Base-by-base conservation (phyloP, 2,888 invertebrate genomes). In the Chaitophorus viminalis region DNA sequence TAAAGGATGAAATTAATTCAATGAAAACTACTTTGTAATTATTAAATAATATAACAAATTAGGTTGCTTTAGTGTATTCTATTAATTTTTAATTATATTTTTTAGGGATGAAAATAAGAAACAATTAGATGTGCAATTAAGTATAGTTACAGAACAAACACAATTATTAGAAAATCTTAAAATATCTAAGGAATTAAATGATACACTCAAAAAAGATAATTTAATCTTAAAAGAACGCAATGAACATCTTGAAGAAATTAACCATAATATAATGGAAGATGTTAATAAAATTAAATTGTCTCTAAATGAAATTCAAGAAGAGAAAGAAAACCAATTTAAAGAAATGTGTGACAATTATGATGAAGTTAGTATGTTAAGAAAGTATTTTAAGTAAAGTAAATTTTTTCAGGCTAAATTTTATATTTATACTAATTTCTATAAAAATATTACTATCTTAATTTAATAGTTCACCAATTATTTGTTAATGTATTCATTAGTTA, bases 261-360 rank as follows among this genome's bases (percentile, higher is more conserved):
- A 86, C 29, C 52, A n/a, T 68, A 36, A 86, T 21, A 70, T 78
- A 70, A 36, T 78, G n/a, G 77, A 78, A n/a, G 78, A 86, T 29
- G 65, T 46, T 52, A 46, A n/a, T n/a, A 84, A n/a, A 60, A 83
- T 60, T 60, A 74, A 72, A 82, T 25, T 72, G 9, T 52, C 8
- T 18, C 52, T 54, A 54, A 52, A n/a, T 9, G 4, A 4, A 33
- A 39, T 54, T 54, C 54, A 75, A 65, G 54, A 82, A 74, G 39
- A 65, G 0, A 75, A 75, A 11, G 60, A 75, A 65, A 83, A 39
- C 3, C 60, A 82, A 74, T 54, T 74, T 54, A 74, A 82, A 74
- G 29, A 82, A 21, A 54, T 82, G 72, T 54, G 54, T 83, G 29
- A 36, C 60, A 75, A 60, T 65, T 83, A 83, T 75, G 83, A 83